phyloP scores from a whole-genome alignment of 2,113 vertebrate species.

The Sinosuthora webbiana region DNA sequence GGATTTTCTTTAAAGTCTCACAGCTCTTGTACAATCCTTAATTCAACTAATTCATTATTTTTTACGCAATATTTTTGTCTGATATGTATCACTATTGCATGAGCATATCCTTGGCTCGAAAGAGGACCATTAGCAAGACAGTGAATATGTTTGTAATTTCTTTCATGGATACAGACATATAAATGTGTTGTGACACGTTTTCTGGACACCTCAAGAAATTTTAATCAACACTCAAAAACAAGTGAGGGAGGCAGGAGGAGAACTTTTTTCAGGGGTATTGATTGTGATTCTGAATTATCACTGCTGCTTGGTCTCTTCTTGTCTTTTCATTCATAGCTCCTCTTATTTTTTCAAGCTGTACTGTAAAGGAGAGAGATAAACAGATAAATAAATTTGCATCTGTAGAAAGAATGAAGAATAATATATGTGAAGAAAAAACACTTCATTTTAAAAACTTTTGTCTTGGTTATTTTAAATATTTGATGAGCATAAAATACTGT shows the following conservation, averaged over 20 bases:
- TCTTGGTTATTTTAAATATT: not conserved
- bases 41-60: not conserved
- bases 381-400: not conserved
- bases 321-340: not conserved
- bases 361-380: not conserved
- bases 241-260: accelerated
- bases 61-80: not conserved
- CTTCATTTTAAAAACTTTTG: not conserved
- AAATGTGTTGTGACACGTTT: not conserved
- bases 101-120: not conserved
- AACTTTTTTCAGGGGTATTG: not conserved
- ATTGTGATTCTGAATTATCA: not conserved
- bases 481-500: not conserved
- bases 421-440: not conserved
- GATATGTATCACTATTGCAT: not conserved
- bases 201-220: not conserved
- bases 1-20: not conserved
- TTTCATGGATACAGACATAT: not conserved
- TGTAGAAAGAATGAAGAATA: not conserved
- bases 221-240: not conserved
- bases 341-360: not conserved
- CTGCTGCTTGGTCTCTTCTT: not conserved
- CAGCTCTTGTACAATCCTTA: not conserved
- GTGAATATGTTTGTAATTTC: not conserved
- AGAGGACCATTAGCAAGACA: not conserved